phyloP scores from a whole-genome alignment of 2,113 vertebrate genomes.

The Penelope pileata region DNA sequence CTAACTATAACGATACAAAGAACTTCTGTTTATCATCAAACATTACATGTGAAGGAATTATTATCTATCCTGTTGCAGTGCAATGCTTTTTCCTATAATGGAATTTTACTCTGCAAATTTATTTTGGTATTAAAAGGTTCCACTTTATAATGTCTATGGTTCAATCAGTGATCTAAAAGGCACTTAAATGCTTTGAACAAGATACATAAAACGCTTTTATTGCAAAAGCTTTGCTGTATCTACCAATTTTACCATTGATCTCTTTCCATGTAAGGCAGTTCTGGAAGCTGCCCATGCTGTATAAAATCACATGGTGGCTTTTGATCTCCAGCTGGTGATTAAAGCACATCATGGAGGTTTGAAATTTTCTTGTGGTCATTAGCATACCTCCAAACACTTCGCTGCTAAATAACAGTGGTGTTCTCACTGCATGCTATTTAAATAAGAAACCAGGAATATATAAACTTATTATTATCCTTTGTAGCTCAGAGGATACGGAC shows the following conservation, averaged over 20 bases:
- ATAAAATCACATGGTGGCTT: conserved; percentile 60
- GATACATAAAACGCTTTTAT: conserved; percentile 82
- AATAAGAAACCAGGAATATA: conserved; percentile 36
- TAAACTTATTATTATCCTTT: conserved; percentile 18
- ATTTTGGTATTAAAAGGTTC: conserved; percentile 84
- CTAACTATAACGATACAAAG: conserved; percentile 44
- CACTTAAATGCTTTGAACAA: conserved; percentile 84
- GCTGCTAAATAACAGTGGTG: conserved; percentile 9
- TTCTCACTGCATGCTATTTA: conserved; percentile 25
- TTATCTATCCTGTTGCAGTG: conserved; percentile 77
- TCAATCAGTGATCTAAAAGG: conserved; percentile 85
- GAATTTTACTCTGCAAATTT: conserved; percentile 81
- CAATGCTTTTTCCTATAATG: conserved; percentile 79
- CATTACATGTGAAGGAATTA: conserved; percentile 79
- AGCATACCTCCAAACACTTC: conserved; percentile 54
- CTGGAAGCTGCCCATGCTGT: conserved; percentile 69
- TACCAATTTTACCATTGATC: conserved; percentile 79
- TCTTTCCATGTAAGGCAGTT: conserved; percentile 73
- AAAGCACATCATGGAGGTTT: conserved; percentile 60
- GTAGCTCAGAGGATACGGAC: background rate
- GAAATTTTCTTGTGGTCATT: conserved; percentile 44
- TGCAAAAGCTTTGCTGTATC: conserved; percentile 78
- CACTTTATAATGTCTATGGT: conserved; percentile 82
- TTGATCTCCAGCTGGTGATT: conserved; percentile 71
- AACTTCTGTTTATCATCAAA: conserved; percentile 83